A percentile compares a stretch with the other conserved stretches of the same genome.
Evolutionary conservation across 2,797 vertebrate genomes (phyloP).

Genomic region (Myripristis murdjan): DNA sequence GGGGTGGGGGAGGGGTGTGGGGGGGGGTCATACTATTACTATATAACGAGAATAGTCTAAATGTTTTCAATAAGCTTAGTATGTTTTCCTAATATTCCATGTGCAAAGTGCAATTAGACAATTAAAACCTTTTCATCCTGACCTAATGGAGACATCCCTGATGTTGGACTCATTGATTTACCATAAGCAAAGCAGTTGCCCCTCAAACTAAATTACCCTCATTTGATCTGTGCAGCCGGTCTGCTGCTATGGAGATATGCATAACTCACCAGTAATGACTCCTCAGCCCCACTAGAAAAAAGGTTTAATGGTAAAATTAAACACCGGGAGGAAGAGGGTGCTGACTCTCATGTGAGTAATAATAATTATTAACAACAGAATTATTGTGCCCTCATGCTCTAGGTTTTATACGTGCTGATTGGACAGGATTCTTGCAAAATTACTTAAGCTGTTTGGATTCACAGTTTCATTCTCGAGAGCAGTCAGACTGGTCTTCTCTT

Average conservation of each 20-base stretch:
- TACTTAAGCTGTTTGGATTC: too few relatives aligned
- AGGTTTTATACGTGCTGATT: not conserved
- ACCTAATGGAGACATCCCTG: not conserved
- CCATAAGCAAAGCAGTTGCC: not conserved
- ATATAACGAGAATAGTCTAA: too few relatives aligned
- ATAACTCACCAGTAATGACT: conserved; percentile 5
- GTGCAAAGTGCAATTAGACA: not conserved
- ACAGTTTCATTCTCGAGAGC: too few relatives aligned
- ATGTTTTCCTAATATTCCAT: not conserved
- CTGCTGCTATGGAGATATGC: not conserved
- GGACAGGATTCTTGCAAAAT: not conserved
- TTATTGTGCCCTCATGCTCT: not conserved
- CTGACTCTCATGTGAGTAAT: not conserved
- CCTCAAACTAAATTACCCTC: not conserved
- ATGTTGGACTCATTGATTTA: not conserved
- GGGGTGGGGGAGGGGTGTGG: too few relatives aligned
- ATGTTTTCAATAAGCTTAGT: too few relatives aligned
- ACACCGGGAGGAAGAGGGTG: not conserved
- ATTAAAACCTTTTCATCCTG: too few relatives aligned
- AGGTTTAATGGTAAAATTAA: conserved; percentile 1
- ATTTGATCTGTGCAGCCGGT: not conserved
- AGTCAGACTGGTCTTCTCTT: too few relatives aligned
- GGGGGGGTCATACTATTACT: too few relatives aligned
- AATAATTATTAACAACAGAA: not conserved
- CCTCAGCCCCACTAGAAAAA: not conserved